Conservation (phyloP, 2,888 invertebrate genomes). For the Campoplex nolae region DNA sequence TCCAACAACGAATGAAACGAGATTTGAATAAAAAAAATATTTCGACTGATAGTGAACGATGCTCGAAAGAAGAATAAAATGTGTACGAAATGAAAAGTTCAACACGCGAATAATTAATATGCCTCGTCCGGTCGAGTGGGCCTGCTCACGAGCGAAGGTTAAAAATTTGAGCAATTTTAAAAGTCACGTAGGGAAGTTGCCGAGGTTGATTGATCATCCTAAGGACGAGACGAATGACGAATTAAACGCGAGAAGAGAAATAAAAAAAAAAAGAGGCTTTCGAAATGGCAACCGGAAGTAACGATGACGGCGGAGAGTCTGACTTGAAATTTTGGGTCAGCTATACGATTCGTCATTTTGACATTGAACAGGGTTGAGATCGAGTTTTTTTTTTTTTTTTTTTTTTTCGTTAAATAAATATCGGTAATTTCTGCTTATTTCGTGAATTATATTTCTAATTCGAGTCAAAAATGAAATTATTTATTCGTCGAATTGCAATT, state of each 20-base stretch:
- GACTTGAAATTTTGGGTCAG: constrained; percentile 13
- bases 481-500: neutral
- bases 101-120: constrained; percentile 21
- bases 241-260: neutral
- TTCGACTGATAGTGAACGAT: neutral
- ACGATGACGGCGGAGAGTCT: constrained; percentile 13
- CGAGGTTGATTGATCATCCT: constrained; percentile 45
- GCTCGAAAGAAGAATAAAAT: neutral
- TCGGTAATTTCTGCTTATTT: too few species aligned
- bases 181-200: constrained; percentile 33
- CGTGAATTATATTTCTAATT: neutral
- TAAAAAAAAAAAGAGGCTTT: neutral
- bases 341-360: constrained; percentile 33
- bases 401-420: too few species aligned
- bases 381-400: neutral
- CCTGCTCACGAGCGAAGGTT: constrained; percentile 22
- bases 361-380: neutral
- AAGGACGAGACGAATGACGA: constrained; percentile 25
- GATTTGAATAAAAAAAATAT: neutral
- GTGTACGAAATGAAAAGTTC: constrained; percentile 11
- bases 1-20: neutral
- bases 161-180: constrained; percentile 40
- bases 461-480: constrained; percentile 7
- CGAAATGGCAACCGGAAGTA: constrained; percentile 35
- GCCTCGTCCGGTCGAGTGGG: constrained; percentile 26